Percentiles rank a stretch among this genome's conserved stretches.
These are phyloP conservation scores for Aphelocoma coerulescens DNA, from an alignment of 2,113 vertebrate genomes.

Conservation along the genomic window DNA sequence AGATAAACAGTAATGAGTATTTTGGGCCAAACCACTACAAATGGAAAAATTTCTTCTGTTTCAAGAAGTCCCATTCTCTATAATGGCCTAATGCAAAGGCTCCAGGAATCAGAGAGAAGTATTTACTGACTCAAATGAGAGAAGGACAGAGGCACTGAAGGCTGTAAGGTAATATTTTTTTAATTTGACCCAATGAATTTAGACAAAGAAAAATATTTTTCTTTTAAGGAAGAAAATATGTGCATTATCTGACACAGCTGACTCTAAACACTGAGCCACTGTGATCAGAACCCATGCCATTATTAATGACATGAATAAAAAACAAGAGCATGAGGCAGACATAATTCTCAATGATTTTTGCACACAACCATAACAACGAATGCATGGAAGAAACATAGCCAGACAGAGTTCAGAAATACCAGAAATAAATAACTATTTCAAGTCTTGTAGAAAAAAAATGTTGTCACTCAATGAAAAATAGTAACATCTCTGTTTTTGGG, in stretches of 20 bases:
- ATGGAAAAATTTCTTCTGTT: not conserved
- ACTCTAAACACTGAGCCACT: not conserved
- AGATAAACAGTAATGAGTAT: no score
- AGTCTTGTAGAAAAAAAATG: not conserved
- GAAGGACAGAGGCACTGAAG: not conserved
- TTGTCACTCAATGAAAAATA: not conserved
- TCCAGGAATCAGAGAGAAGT: not conserved
- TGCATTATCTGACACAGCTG: not conserved
- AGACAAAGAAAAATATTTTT: not conserved
- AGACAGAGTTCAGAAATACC: not conserved
- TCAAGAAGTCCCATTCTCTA: not conserved
- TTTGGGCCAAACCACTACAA: no score
- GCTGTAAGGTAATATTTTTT: not conserved
- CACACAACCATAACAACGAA: not conserved
- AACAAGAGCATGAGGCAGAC: not conserved
- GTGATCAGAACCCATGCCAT: not conserved
- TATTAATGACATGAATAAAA: not conserved
- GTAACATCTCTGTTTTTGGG: not conserved
- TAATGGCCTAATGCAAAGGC: not conserved
- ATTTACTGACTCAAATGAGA: not conserved
- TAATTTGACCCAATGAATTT: not conserved
- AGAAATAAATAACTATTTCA: not conserved
- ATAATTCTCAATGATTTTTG: not conserved
- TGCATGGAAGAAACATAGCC: not conserved
- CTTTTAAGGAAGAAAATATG: not conserved